Evolutionary conservation across 2,888 invertebrate species (phyloP).

Genomic region (Athrips mouffetella): DNA sequence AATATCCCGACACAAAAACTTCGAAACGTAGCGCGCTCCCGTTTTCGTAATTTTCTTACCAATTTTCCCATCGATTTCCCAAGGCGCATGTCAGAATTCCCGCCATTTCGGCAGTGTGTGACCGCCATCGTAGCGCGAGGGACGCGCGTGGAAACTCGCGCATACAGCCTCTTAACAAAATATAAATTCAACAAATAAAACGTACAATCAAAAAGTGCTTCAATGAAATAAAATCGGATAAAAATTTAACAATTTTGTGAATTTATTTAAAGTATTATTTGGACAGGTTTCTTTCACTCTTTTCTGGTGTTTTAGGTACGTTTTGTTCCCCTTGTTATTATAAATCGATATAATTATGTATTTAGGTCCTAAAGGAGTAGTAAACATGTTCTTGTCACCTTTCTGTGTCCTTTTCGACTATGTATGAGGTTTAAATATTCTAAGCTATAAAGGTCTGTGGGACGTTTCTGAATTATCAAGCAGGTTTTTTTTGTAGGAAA

Average conservation of each 20-base stretch:
- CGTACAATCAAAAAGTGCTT: conserved; percentile 1
- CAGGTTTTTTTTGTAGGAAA: neutral
- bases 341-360: conserved; percentile 39
- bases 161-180: conserved; percentile 27
- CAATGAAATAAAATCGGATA: neutral
- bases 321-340: conserved; percentile 29
- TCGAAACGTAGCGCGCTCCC: conserved; percentile 37
- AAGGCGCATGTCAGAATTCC: conserved; percentile 68
- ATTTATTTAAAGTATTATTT: conserved; percentile 1
- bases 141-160: conserved; percentile 27
- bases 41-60: conserved; percentile 22
- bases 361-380: conserved; percentile 9
- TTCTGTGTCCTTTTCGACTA: neutral
- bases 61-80: conserved; percentile 66
- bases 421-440: neutral
- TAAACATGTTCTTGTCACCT: conserved; percentile 9
- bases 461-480: neutral
- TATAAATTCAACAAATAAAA: conserved; percentile 24
- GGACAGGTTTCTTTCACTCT: neutral
- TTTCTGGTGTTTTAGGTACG: conserved; percentile 33
- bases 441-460: neutral
- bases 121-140: conserved; percentile 32
- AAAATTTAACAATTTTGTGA: neutral
- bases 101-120: conserved; percentile 49
- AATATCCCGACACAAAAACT: conserved; percentile 22